These are phyloP conservation scores for Diglossa cyanea DNA, from an alignment of 2,797 vertebrate genomes.

Conservation along the genomic window DNA sequence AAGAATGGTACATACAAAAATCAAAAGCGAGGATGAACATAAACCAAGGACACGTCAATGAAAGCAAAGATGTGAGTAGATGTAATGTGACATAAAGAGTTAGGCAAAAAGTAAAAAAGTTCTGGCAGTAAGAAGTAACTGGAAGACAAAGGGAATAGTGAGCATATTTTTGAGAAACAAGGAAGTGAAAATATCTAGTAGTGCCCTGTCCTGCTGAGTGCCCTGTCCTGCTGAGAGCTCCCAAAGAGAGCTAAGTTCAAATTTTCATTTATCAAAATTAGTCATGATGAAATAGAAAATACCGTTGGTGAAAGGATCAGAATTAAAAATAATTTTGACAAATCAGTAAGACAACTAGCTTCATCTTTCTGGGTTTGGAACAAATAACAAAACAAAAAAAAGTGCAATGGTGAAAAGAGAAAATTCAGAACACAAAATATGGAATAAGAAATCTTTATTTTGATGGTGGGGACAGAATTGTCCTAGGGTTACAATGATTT, in stretches of 20 bases:
- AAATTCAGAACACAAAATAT: background rate
- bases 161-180: background rate
- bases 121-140: background rate
- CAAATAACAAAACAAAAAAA: background rate
- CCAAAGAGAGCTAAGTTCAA: background rate
- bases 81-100: background rate
- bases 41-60: background rate
- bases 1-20: background rate
- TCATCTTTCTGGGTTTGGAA: background rate
- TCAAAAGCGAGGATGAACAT: background rate
- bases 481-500: background rate
- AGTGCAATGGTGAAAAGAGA: background rate
- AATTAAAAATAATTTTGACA: background rate
- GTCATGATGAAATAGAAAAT: background rate
- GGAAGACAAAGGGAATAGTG: background rate
- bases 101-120: background rate
- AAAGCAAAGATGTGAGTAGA: background rate
- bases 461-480: background rate
- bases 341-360: background rate
- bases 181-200: background rate
- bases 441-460: background rate
- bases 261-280: background rate
- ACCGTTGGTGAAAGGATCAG: background rate
- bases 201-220: background rate
- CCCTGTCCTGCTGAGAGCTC: background rate